These are phyloP conservation scores for Cosmia trapezina DNA, from an alignment of 2,888 invertebrate species.

Conservation along the genomic window DNA sequence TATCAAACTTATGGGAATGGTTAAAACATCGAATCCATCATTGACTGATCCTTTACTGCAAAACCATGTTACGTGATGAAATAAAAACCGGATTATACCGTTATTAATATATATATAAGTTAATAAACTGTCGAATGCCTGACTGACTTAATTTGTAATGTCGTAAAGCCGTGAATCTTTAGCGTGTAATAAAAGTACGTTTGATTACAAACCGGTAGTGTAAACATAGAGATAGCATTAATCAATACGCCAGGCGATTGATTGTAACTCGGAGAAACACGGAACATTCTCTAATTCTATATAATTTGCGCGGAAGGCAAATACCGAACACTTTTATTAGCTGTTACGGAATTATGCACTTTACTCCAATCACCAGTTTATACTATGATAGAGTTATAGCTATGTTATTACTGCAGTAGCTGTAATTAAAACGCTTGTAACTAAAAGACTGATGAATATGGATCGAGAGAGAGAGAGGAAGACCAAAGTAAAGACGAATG, in stretches of 20 bases:
- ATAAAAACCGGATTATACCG: background rate
- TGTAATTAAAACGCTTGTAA: background rate
- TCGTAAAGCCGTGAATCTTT: slow-evolving; percentile 7
- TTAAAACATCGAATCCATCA: background rate
- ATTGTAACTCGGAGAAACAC: slow-evolving; percentile 55
- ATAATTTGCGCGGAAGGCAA: slow-evolving; percentile 50
- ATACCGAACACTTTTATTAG: slow-evolving; percentile 21
- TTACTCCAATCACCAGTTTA: slow-evolving; percentile 1
- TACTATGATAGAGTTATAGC: slow-evolving; percentile 1
- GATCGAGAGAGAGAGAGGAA: background rate
- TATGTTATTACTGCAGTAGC: background rate
- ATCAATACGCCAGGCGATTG: slow-evolving; percentile 57
- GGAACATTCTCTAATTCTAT: slow-evolving; percentile 59
- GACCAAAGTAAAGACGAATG: background rate
- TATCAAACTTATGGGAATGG: background rate
- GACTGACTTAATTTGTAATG: slow-evolving; percentile 2
- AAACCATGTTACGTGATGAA: background rate
- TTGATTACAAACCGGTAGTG: slow-evolving; percentile 32
- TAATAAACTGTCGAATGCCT: background rate
- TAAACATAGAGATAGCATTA: slow-evolving; percentile 23
- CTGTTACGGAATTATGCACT: slow-evolving; percentile 37
- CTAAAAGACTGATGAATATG: background rate
- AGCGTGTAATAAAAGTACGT: background rate
- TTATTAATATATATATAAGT: no score
- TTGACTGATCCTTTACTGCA: background rate